Evolutionary conservation across 2,797 vertebrate genomes (phyloP), one percentile per base, ranked within the genome.

Genomic region (Cyclura pinguis): DNA sequence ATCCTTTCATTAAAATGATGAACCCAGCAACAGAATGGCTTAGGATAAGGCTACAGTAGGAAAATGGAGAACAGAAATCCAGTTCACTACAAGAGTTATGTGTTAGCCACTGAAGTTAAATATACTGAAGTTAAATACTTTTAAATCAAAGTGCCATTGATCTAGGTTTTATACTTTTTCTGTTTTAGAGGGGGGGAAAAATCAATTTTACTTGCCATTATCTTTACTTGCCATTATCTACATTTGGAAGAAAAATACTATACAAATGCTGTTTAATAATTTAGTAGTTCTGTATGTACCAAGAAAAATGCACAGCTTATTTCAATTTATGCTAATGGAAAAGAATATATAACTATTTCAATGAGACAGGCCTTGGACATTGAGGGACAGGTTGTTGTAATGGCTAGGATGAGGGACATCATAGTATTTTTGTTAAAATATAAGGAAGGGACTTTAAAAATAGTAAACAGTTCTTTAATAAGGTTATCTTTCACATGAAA

Each of bases 121-220:
- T 78, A 80, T 62, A 78, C 27, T 69, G 67, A 69, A 62, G 59
- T 0, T 73, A 85, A 74, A 86, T 78, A 80, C 80, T 89, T 91
- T 89, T 83, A 85, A 18, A 92, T 92, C 57, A 47, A 35, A 87
- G 90, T 84, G 67, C 74, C 81, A 91, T 52, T 59, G 85, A 84
- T 57, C 81, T 82, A 73, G 35, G 84, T 38, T 90, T 88, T 4
- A 85, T 76, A 84, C 76, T 35, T 64, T 1, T 55, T 67, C 2
- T 78, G 62, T 27, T 59, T 76, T 83, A 69, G 57, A 91, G 55
- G 73, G 22, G 18, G 22, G 29, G 7, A 77, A 90, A n/a, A 38
- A 24, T 32, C 47, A 13, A 0, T 69, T 64, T 92, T 92, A n/a
- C 16, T 87, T 88, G 87, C 42, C 42, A 42, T 42, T 42, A 42